phyloP scores from a whole-genome alignment of 2,113 vertebrate genomes.

The Noturus placidus region DNA sequence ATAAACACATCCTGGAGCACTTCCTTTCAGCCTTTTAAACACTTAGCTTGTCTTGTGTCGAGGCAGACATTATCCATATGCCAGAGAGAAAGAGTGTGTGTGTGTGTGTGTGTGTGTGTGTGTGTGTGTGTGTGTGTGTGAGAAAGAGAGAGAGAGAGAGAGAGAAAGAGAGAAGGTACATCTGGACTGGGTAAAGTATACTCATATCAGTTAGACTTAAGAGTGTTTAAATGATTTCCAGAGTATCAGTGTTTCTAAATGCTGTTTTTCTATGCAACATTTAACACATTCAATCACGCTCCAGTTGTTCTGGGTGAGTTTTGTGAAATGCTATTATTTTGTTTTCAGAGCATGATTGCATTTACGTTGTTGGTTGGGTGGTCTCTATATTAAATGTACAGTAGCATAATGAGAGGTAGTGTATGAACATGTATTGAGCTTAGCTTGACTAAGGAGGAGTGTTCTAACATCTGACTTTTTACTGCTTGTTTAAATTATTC shows the following conservation, averaged over 20 bases:
- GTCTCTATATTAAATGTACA: neutral
- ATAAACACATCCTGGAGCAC: conserved; percentile 62
- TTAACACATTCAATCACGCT: neutral
- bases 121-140: conserved; percentile 18
- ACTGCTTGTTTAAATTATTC: neutral
- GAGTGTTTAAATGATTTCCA: conserved; percentile 13
- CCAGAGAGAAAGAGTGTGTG: neutral
- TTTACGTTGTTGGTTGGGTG: neutral
- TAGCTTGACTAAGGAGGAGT: neutral
- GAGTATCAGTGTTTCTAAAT: neutral
- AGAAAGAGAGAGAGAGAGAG: no score
- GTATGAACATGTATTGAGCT: neutral
- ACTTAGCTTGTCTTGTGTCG: conserved; percentile 30
- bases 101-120: neutral
- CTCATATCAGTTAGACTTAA: neutral
- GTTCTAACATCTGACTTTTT: neutral
- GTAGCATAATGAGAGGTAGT: neutral
- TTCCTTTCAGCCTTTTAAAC: conserved; percentile 56
- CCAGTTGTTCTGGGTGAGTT: neutral
- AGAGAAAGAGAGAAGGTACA: neutral
- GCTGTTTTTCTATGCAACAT: neutral
- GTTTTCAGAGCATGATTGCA: neutral
- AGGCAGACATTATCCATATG: conserved; percentile 25
- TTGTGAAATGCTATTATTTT: neutral
- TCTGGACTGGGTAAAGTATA: conserved; percentile 24